A percentile compares a stretch with the other conserved stretches of the same genome.
These are phyloP conservation scores for Ashinkailepas kermadecensis DNA, from an alignment of 2,888 invertebrate species.

Conservation along the genomic window DNA sequence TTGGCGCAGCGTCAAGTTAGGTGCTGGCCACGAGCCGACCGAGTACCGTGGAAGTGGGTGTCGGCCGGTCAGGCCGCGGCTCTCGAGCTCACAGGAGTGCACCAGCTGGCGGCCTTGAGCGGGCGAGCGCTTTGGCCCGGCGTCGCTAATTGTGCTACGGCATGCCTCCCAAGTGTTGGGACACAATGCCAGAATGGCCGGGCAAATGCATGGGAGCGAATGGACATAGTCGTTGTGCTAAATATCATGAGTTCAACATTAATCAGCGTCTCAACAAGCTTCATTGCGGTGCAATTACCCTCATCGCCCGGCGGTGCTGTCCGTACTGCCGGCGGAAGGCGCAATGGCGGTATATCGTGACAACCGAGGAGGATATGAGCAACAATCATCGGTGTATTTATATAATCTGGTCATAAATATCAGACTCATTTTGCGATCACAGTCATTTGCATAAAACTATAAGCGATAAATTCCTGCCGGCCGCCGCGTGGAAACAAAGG, in stretches of 20 bases:
- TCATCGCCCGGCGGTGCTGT: neutral
- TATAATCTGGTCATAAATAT: constrained; percentile 18
- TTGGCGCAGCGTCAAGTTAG: too few species aligned
- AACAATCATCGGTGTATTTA: neutral
- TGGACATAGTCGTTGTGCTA: neutral
- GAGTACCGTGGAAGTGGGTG: too few species aligned
- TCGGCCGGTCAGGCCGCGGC: too few species aligned
- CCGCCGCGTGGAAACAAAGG: neutral
- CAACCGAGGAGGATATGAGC: neutral
- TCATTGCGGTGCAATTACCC: neutral
- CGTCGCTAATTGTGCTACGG: neutral
- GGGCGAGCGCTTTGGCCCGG: too few species aligned
- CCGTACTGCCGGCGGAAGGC: too few species aligned
- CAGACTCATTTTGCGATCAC: constrained; percentile 20
- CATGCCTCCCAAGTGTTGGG: neutral
- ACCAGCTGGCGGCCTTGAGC: too few species aligned
- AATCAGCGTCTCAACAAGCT: neutral
- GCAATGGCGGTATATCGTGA: neutral
- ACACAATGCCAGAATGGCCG: neutral
- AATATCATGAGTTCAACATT: neutral
- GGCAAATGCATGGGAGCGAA: neutral
- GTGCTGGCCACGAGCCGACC: too few species aligned
- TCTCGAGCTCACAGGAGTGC: too few species aligned
- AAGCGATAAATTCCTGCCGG: constrained; percentile 1
- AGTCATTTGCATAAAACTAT: constrained; percentile 21